Evolutionary conservation across 2,888 invertebrate genomes (phyloP).

Genomic region (Protonemura montana): DNA sequence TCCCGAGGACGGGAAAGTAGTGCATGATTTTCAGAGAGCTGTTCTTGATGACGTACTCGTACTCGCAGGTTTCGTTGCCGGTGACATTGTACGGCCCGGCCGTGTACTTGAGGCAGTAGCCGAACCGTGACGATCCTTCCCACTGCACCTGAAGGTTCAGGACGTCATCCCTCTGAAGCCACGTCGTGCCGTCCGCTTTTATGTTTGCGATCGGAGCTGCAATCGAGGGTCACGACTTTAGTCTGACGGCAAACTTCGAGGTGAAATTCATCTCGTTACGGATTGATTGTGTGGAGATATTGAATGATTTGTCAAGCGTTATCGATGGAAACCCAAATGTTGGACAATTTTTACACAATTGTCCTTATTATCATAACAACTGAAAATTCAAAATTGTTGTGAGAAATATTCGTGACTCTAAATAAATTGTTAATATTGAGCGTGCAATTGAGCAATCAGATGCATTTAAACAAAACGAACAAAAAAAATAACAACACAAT

Average conservation of each 20-base stretch:
- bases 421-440: too few relatives aligned
- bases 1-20: constrained; percentile 74
- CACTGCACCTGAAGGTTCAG: constrained; percentile 73
- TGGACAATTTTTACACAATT: too few relatives aligned
- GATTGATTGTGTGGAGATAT: too few relatives aligned
- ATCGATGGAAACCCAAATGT: neutral
- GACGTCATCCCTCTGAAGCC: constrained; percentile 84
- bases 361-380: too few relatives aligned
- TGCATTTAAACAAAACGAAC: too few relatives aligned
- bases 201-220: constrained; percentile 76
- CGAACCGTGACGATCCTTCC: constrained; percentile 76
- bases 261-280: too few relatives aligned
- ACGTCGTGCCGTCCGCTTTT: constrained; percentile 76
- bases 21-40: constrained; percentile 56
- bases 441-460: too few relatives aligned
- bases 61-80: constrained; percentile 77
- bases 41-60: neutral
- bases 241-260: too few relatives aligned
- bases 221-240: constrained; percentile 54
- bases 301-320: too few relatives aligned
- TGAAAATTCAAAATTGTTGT: too few relatives aligned
- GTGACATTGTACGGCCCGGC: constrained; percentile 63
- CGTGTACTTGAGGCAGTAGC: constrained; percentile 73
- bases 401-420: too few relatives aligned
- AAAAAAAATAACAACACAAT: too few relatives aligned